phyloP scores from a whole-genome alignment of 2,113 vertebrate genomes.

The Chiloscyllium plagiosum region DNA sequence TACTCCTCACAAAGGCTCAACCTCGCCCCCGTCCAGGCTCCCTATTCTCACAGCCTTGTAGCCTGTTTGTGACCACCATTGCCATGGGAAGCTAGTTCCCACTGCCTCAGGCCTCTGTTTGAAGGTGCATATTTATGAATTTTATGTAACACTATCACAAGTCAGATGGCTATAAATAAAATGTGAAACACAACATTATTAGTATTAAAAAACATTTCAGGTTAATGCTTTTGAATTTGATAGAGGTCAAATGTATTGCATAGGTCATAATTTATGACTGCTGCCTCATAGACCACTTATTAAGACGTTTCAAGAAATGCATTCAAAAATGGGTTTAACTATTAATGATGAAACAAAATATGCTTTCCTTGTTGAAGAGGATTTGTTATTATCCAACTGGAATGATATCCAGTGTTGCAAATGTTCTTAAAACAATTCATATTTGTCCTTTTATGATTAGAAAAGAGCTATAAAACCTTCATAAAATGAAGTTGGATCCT shows the following conservation, averaged over 20 bases:
- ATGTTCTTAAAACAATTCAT: neutral
- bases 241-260: neutral
- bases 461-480: neutral
- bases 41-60: too few relatives aligned
- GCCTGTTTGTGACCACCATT: too few relatives aligned
- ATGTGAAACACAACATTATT: neutral
- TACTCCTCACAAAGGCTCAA: too few relatives aligned
- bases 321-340: constrained; percentile 3
- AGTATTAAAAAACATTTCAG: neutral
- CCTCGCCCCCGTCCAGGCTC: too few relatives aligned
- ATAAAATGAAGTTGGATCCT: neutral
- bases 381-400: neutral
- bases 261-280: neutral
- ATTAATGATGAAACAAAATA: neutral
- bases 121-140: constrained; percentile 7
- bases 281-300: neutral
- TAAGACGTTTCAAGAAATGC: neutral
- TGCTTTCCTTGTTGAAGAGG: neutral
- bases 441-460: neutral
- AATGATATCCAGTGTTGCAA: neutral
- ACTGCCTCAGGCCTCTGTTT: neutral
- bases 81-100: too few relatives aligned
- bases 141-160: neutral
- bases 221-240: neutral
- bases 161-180: neutral